Conservation (phyloP, 2,888 invertebrate species). For the Cryptus viduatorius region DNA sequence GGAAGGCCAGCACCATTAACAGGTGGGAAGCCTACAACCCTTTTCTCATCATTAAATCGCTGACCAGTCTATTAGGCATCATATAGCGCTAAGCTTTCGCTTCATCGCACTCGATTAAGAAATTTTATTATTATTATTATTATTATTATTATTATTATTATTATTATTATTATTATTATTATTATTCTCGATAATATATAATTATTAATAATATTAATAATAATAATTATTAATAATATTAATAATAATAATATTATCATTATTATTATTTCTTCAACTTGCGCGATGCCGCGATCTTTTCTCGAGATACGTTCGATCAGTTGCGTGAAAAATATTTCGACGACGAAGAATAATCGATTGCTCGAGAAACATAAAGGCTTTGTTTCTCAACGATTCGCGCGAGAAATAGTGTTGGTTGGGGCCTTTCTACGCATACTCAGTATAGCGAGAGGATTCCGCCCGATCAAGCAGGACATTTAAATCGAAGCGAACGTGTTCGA, state of each 20-base stretch:
- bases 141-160: background rate
- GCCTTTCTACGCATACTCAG: conserved; percentile 62
- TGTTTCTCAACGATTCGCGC: no score
- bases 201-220: background rate
- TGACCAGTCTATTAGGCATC: conserved; percentile 65
- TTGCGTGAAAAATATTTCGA: conserved; percentile 31
- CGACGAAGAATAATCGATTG: conserved; percentile 9
- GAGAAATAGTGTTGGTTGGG: background rate
- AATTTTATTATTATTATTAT: conserved; percentile 21
- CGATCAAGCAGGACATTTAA: conserved; percentile 81
- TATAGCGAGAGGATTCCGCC: conserved; percentile 73
- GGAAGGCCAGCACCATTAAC: background rate
- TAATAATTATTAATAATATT: conserved; percentile 20
- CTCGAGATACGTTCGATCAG: conserved; percentile 21
- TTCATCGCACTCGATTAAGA: conserved; percentile 48
- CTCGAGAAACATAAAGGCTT: background rate
- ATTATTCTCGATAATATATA: no score
- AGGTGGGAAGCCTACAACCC: conserved; percentile 19
- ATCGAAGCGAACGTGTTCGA: conserved; percentile 80
- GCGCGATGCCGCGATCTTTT: conserved; percentile 21
- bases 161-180: background rate
- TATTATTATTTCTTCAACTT: background rate
- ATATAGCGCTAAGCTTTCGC: conserved; percentile 36
- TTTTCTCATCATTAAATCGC: conserved; percentile 50
- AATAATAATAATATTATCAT: background rate